These are phyloP conservation scores for Sorex araneus DNA, from an alignment of 2,113 vertebrate species.

Conservation along the genomic window DNA sequence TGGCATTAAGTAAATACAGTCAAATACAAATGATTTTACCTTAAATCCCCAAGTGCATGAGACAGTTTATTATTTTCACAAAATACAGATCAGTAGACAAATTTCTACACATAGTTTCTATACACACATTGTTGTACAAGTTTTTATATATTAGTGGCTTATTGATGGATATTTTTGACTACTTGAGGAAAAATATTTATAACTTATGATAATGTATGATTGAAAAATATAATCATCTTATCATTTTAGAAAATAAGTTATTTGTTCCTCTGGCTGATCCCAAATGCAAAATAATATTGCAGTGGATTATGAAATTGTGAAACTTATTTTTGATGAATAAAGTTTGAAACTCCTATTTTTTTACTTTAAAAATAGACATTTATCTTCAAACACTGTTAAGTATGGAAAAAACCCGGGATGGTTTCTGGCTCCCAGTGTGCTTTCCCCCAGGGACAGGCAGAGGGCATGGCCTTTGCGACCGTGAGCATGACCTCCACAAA, in stretches of 20 bases:
- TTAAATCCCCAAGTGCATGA: neutral
- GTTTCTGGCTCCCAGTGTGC: too few relatives aligned
- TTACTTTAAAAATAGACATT: neutral
- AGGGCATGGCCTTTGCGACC: too few relatives aligned
- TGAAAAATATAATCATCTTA: neutral
- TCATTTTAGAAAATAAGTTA: constrained; percentile 29
- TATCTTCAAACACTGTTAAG: too few relatives aligned
- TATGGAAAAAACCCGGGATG: too few relatives aligned
- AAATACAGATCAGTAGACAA: neutral
- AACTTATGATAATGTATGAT: neutral
- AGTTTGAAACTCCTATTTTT: neutral
- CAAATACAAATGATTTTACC: too few relatives aligned
- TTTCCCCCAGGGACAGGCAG: too few relatives aligned
- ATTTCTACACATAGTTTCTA: too few relatives aligned
- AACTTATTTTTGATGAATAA: neutral
- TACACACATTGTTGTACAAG: too few relatives aligned
- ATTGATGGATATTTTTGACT: neutral
- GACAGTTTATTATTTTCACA: too few relatives aligned
- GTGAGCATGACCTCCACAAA: too few relatives aligned
- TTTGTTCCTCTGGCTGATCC: neutral
- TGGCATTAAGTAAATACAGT: too few relatives aligned
- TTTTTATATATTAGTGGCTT: too few relatives aligned
- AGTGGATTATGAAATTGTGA: neutral
- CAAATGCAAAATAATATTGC: neutral
- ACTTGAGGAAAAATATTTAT: neutral